phyloP scores from a whole-genome alignment of 2,113 vertebrate species.

The Abramis brama region DNA sequence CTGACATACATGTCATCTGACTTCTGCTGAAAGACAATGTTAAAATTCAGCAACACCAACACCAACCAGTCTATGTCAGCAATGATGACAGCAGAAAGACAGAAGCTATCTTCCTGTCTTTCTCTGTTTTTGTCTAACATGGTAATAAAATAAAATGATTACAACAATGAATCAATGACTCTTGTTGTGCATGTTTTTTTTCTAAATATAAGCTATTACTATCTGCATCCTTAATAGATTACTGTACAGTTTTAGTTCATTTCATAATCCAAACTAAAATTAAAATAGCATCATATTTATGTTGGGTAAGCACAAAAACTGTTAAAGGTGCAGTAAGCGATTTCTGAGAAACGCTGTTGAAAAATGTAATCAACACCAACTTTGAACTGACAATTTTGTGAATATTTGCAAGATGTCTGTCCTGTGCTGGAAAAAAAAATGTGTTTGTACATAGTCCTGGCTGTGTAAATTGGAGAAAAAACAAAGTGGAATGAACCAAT shows the following conservation, averaged over 20 bases:
- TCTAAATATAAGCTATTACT: neutral
- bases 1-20: constrained; percentile 27
- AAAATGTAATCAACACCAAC: too few species aligned
- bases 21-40: neutral
- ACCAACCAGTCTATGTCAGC: constrained; percentile 24
- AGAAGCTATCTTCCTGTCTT: neutral
- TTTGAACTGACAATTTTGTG: too few species aligned
- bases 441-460: too few species aligned
- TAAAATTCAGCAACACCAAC: constrained; percentile 10
- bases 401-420: too few species aligned
- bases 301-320: neutral
- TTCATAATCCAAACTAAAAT: neutral
- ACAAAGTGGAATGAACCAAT: too few species aligned
- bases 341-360: too few species aligned
- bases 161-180: neutral
- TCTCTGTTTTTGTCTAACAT: constrained; percentile 19
- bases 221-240: too few species aligned
- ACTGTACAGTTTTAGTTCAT: neutral
- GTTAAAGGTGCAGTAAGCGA: too few species aligned
- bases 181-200: neutral
- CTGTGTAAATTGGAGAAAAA: too few species aligned
- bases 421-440: too few species aligned
- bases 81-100: neutral
- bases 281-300: neutral
- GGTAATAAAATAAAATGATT: neutral